Evolutionary conservation across 64 coral and sea anemone genomes (phyloP).

Genomic region (Stichodactyla mertensii): DNA sequence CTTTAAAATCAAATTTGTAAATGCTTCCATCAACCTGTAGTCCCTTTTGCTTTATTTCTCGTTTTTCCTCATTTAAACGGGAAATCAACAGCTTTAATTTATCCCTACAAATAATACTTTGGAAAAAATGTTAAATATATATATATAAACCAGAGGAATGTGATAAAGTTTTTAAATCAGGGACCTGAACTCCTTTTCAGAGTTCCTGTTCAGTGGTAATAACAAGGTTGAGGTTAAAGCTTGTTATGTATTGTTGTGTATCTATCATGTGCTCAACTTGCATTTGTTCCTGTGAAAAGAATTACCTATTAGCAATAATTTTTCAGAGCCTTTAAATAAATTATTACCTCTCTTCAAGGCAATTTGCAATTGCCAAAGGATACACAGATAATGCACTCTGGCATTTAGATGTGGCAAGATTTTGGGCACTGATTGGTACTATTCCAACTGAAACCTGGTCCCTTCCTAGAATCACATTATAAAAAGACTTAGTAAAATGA

Average conservation of each 20-base stretch:
- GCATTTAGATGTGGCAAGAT: neutral
- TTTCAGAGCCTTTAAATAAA: neutral
- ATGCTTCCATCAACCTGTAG: neutral
- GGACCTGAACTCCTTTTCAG: no score
- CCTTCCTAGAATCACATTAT: neutral
- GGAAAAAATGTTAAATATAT: no score
- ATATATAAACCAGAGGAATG: no score
- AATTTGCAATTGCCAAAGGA: conserved; percentile 12
- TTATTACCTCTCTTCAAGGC: neutral
- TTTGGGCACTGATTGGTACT: neutral
- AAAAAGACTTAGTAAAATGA: no score
- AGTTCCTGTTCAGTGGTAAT: no score
- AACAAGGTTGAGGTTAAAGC: no score
- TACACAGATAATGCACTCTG: neutral
- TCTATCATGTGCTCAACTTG: no score
- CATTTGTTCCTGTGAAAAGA: no score
- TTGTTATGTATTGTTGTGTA: no score
- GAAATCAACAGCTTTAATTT: neutral
- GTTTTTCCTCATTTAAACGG: neutral
- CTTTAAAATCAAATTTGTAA: neutral
- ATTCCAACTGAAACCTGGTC: neutral
- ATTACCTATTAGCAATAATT: no score
- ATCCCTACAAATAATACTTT: no score
- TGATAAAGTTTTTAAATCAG: no score
- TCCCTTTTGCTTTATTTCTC: neutral